Percentiles rank a stretch among this genome's conserved stretches.
These are phyloP conservation scores for Hypercompe scribonia DNA, from an alignment of 2,888 invertebrate genomes.

Conservation along the genomic window DNA sequence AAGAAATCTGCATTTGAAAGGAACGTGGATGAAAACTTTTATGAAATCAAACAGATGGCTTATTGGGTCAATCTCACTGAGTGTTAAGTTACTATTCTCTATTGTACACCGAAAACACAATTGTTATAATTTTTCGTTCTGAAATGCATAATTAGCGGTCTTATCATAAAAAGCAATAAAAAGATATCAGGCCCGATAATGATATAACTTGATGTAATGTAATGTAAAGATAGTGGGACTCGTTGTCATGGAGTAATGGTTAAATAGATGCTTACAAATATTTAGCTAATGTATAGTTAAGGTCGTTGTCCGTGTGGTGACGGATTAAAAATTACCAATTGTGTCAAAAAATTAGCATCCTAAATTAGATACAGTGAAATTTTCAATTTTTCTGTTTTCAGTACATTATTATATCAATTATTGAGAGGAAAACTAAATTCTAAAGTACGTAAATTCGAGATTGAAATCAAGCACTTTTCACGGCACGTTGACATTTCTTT, in stretches of 20 bases:
- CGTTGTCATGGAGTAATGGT: background rate
- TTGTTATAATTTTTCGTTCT: background rate
- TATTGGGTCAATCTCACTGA: background rate
- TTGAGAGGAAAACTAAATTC: background rate
- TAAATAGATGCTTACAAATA: no score
- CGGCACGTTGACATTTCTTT: background rate
- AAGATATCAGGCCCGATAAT: background rate
- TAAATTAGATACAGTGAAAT: no score
- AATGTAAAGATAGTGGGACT: background rate
- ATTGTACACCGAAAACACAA: background rate
- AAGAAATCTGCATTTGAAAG: background rate
- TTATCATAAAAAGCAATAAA: background rate
- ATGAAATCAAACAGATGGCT: background rate
- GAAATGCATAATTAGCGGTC: background rate
- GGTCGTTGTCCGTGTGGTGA: no score
- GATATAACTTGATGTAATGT: background rate
- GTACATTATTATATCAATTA: background rate
- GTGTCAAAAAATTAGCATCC: no score
- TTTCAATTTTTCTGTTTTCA: background rate
- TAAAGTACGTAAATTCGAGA: background rate
- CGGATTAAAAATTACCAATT: background rate
- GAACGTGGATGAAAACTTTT: background rate
- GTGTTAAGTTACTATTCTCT: background rate
- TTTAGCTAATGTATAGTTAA: background rate
- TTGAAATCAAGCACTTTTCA: background rate